These are phyloP conservation scores for Artibeus lituratus DNA, from an alignment of 2,797 vertebrate genomes.

Conservation along the genomic window DNA sequence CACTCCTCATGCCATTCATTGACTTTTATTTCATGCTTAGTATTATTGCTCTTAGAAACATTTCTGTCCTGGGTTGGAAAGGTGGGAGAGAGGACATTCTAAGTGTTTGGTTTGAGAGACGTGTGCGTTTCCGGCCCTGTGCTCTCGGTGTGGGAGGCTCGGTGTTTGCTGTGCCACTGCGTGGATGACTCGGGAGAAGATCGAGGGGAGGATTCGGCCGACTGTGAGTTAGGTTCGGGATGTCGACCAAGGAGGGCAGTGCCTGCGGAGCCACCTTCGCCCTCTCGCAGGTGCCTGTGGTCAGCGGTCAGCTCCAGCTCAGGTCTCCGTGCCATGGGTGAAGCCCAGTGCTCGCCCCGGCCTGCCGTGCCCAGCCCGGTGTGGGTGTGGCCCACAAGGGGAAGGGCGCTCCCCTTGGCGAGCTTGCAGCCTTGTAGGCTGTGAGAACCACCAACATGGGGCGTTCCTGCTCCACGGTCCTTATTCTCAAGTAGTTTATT, in stretches of 20 bases:
- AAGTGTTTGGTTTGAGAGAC: not conserved
- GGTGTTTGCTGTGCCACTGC: not conserved
- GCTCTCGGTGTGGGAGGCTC: not conserved
- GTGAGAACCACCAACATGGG: not conserved
- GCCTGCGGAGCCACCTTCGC: not conserved
- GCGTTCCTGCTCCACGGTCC: not conserved
- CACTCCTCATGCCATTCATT: fast-evolving
- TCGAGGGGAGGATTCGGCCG: not conserved
- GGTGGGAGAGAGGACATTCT: not conserved
- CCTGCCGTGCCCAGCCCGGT: not conserved
- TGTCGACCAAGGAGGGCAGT: not conserved
- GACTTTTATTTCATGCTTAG: not conserved
- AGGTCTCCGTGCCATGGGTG: not conserved
- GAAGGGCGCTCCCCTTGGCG: not conserved
- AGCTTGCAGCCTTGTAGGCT: not conserved
- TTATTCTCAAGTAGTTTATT: not conserved
- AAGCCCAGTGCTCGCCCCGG: not conserved
- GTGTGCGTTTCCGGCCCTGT: not conserved
- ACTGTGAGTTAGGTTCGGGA: not conserved
- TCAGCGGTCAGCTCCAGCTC: not conserved
- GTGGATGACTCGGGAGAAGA: not conserved
- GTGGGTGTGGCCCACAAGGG: not conserved
- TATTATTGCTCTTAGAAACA: not conserved
- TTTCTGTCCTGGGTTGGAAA: not conserved
- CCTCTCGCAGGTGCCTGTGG: not conserved